These are phyloP conservation scores for Mastacembelus armatus DNA, from an alignment of 2,797 vertebrate species.

Conservation along the genomic window DNA sequence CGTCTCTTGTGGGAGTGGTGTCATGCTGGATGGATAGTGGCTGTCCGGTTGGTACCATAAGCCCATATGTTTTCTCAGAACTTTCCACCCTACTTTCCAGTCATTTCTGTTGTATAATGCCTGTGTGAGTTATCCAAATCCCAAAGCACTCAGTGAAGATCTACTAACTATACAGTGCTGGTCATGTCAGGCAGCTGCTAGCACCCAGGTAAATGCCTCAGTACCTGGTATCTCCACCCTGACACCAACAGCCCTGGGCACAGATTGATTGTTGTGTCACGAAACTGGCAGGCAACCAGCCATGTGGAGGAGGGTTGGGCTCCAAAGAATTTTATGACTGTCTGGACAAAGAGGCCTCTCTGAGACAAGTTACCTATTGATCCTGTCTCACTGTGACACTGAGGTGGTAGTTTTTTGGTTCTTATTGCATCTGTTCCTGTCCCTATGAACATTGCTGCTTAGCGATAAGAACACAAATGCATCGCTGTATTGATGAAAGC, in stretches of 20 bases:
- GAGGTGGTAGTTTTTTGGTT: conserved; percentile 25
- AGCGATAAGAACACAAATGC: neutral
- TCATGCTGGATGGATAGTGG: conserved; percentile 23
- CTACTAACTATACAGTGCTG: neutral
- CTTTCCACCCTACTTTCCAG: neutral
- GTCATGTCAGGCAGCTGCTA: conserved; percentile 18
- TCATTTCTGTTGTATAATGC: neutral
- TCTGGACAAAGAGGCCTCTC: conserved; percentile 68
- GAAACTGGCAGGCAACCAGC: conserved; percentile 73
- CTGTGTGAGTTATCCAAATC: conserved; percentile 7
- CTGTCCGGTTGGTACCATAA: conserved; percentile 8
- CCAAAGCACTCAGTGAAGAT: neutral
- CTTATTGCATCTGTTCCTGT: conserved; percentile 31
- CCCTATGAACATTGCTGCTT: neutral
- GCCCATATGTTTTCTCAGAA: conserved; percentile 8
- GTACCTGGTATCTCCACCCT: conserved; percentile 52
- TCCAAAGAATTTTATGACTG: conserved; percentile 64
- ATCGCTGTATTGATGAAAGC: neutral
- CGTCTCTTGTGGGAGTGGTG: conserved; percentile 37
- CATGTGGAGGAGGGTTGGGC: conserved; percentile 53
- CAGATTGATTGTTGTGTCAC: conserved; percentile 71
- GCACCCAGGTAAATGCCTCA: conserved; percentile 50
- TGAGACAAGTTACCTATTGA: conserved; percentile 73
- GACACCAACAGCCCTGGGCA: conserved; percentile 62
- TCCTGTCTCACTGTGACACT: conserved; percentile 45